Conservation (phyloP, 35 echinoderm and acorn worm genomes). For the Heliocidaris erythrogramma region DNA sequence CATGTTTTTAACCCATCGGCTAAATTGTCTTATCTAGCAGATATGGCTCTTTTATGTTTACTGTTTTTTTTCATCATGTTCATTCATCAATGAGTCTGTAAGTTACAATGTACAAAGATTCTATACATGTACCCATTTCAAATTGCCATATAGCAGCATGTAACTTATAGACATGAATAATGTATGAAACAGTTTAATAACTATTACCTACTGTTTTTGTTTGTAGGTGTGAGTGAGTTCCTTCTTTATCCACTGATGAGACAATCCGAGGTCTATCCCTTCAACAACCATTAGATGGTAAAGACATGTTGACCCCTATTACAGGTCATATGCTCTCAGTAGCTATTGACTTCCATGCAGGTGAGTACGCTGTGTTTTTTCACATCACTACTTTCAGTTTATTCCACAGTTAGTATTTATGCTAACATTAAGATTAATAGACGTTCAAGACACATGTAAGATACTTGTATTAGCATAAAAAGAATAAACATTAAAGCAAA, state of each 20-base stretch:
- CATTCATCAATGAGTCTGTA: too few species aligned
- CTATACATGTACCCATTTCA: too few species aligned
- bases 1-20: too few species aligned
- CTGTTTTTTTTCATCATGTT: too few species aligned
- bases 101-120: too few species aligned
- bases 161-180: background rate
- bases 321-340: slow-evolving; percentile 65
- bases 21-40: too few species aligned
- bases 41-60: too few species aligned
- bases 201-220: background rate
- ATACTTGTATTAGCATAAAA: background rate
- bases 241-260: slow-evolving; percentile 25
- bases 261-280: slow-evolving; percentile 42
- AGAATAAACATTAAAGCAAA: background rate
- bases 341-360: slow-evolving; percentile 89
- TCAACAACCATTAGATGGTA: background rate
- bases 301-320: slow-evolving; percentile 71
- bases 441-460: too few species aligned
- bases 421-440: background rate
- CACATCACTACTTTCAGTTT: background rate
- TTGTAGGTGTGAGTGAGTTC: slow-evolving; percentile 29
- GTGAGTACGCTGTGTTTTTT: slow-evolving; percentile 44
- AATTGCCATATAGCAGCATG: background rate
- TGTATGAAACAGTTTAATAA: background rate
- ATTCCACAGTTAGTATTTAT: background rate